Base-by-base conservation (phyloP, 2,888 invertebrate species). In the Brenthis daphne region DNA sequence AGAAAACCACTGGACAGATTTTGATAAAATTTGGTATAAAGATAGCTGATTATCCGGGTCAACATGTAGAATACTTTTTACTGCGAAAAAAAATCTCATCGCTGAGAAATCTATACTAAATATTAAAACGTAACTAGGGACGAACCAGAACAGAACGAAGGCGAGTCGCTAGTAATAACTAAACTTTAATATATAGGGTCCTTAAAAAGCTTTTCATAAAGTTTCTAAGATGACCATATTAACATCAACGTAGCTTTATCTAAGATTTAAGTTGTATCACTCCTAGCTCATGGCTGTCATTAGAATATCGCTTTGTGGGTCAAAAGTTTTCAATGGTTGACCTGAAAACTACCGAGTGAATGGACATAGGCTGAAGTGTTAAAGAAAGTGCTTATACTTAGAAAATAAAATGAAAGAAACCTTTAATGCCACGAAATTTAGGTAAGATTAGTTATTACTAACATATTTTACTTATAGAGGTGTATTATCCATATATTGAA, bases 291-390 rank as follows among this genome's bases (percentile, higher is more conserved):
- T 55, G 48, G 67, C 63, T 57, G 70, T 70, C 65, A 70, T 70
- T 73, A 73, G 74, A 65, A 72, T 72, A 71, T 74, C 70, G 64
- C 70, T 74, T 74, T 73, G 67, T 74, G 70, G 74, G 74, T 74
- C 74, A 74, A 74, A 71, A 73, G 73, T 70, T 69, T 71, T 70
- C 68, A 70, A 72, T 68, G 71, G 71, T 73, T 74, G 74, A 74
- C 74, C 74, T 74, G 70, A 73, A 74, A 74, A 72, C 71, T 74
- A 57, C 54, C 63, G 56, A 56, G 60, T 70, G 70, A 70, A 70
- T 72, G 65, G 66, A 67, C 60, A 68, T 57, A 65, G 70, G 60
- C 72, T 72, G 68, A 61, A 70, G 63, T 67, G 60, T 67, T 55
- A 60, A 64, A 64, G 58, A 72, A 70, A 70, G 65, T 64, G 56